Evolutionary conservation across 1,140 invertebrate genomes (phyloP), one percentile per base, ranked within the genome.

Genomic region (Meloidogyne exigua): DNA sequence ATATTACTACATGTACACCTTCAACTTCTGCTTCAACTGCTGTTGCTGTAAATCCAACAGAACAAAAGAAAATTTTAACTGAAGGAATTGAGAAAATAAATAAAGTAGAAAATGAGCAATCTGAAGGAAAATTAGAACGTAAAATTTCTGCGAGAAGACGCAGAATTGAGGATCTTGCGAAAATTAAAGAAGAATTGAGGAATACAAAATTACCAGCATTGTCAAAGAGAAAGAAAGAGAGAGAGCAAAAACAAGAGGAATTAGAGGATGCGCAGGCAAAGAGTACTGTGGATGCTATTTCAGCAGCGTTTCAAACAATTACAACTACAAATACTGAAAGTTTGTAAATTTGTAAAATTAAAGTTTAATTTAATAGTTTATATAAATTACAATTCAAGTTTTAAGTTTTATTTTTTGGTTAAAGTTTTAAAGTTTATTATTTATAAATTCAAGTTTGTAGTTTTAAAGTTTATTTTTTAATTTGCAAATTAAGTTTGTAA

Each of bases 261-360:
- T 74, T 77, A 15, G 79, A 84, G 39, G 80, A 82, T 23, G 82
- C 77, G 1, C 72, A 84, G 25, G 81, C 81, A 15, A 82, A 83
- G 44, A 81, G 79, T 25, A 82, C 81, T 3, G 68, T 82, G 10
- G 68, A 82, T 65, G 81, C 82, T 13, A 68, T 82, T 21, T 42
- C 78, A 0, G 81, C 81, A 4, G 81, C 81, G n/a, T 82, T 73
- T 76, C 81, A 26, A 4, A 39, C 57, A 63, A 70, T 13, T 26
- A 68, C 13, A 39, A 39, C 13, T 26, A 68, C 13, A 39, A 39
- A 9, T 9, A 57, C 18, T 32, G 18, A 70, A 12, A 25, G 12
- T 36, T 36, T 65, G 23, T 67, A 23, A 11, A 3, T 26, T 42
- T 23, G 28, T 36, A 28, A 18, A 18, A 9, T n/a, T 39, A 39